These are phyloP conservation scores for Rousettus madagascariensis DNA, from an alignment of 2,797 vertebrate genomes.

Conservation along the genomic window DNA sequence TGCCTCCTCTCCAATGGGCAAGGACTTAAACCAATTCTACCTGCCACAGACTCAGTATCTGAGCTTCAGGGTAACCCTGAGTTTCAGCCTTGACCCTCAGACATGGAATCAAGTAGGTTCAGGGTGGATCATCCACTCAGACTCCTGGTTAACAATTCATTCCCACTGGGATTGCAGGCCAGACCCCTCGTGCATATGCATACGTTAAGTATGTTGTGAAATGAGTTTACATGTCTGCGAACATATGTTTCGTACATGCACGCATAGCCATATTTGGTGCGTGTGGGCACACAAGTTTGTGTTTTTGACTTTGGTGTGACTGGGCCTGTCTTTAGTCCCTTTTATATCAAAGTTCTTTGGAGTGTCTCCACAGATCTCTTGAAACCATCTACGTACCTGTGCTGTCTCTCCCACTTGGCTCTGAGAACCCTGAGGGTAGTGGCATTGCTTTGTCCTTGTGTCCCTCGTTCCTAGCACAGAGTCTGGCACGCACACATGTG, in stretches of 20 bases:
- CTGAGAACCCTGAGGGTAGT: background rate
- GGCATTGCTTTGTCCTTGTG: background rate
- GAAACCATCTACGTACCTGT: background rate
- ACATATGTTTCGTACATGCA: background rate
- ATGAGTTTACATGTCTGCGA: background rate
- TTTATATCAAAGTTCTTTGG: background rate
- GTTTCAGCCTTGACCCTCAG: background rate
- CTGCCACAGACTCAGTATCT: background rate
- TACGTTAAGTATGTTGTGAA: background rate
- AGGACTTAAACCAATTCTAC: background rate
- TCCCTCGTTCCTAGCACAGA: background rate
- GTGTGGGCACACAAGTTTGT: background rate
- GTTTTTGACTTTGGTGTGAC: background rate
- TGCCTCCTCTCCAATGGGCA: background rate
- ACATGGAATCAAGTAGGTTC: background rate
- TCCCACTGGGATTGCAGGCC: too few species aligned
- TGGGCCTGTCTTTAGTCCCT: background rate
- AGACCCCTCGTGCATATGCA: background rate
- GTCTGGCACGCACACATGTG: fast-evolving
- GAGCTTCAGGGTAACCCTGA: background rate
- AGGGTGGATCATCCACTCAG: background rate
- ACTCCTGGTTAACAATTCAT: background rate
- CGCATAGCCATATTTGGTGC: background rate
- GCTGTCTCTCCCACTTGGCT: background rate
- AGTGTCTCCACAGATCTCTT: background rate